Evolutionary conservation across 2,113 vertebrate genomes (phyloP).

Genomic region (Chaetodon auriga): DNA sequence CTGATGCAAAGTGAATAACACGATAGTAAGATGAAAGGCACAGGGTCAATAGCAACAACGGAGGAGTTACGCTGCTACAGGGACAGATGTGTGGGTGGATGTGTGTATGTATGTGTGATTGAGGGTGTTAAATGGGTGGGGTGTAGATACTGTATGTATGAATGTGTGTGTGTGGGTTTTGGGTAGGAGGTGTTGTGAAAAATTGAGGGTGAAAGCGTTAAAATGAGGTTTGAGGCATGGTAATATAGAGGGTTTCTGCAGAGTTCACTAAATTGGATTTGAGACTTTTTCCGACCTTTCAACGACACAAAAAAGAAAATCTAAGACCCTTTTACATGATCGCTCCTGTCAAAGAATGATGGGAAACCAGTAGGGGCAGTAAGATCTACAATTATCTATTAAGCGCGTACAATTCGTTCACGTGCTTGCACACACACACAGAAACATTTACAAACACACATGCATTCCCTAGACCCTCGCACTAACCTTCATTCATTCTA

Average conservation of each 20-base stretch:
- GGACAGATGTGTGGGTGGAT: conserved; percentile 40
- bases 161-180: conserved; percentile 34
- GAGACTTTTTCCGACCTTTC: background rate
- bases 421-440: too few relatives aligned
- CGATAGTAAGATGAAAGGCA: conserved; percentile 36
- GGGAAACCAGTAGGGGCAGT: background rate
- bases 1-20: conserved; percentile 32
- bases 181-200: conserved; percentile 51
- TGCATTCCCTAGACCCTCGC: too few relatives aligned
- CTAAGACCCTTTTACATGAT: background rate
- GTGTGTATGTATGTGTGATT: conserved; percentile 28
- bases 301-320: background rate
- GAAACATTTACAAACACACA: too few relatives aligned
- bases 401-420: background rate
- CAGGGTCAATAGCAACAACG: conserved; percentile 7
- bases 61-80: conserved; percentile 17
- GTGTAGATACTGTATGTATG: conserved; percentile 37
- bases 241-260: background rate
- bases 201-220: conserved; percentile 28
- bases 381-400: background rate
- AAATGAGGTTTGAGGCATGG: conserved; percentile 13
- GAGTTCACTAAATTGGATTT: background rate
- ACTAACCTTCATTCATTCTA: too few relatives aligned
- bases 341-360: background rate
- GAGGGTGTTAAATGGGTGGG: conserved; percentile 66